Evolutionary conservation across 2,888 invertebrate genomes (phyloP), one percentile per base, ranked within the genome.

Genomic region (Amiota mariae): DNA sequence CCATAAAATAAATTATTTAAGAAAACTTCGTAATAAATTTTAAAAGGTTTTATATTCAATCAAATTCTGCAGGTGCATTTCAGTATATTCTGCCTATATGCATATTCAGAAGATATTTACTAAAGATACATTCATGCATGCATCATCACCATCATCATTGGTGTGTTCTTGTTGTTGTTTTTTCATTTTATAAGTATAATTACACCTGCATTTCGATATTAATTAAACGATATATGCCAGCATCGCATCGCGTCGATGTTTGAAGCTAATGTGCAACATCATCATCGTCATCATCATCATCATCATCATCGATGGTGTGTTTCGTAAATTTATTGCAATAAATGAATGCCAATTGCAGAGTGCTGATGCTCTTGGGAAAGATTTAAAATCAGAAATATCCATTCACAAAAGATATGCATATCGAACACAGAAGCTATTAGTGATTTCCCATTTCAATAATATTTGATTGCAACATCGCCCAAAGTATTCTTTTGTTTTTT

Each of bases 391-490:
- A 48, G 20, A 66, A 66, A 66, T 49, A 66, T 49, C 20, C 59
- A 20, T 15, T n/a, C 54, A 36, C 36, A 36, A 36, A 36, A 36
- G 36, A 20, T 18, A 18, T 20, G 11, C 48, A 48, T 36, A 11
- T 47, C 48, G 15, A 46, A 11, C 59, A 59, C 15, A 59, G 12
- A 20, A 20, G 48, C 48, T 36, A 49, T 66, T 66, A 15, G 66
- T 66, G 47, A 66, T 66, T 66, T 66, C 15, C 18, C 56, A 74
- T 74, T 75, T 72, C 75, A 75, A 81, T 78, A 76, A 73, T 63
- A 77, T 74, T 70, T 49, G 48, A 78, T 73, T 67, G 76, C 72
- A 67, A n/a, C 56, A 66, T 64, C 15, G 57, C 46, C 46, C 47
- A 18, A 70, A 56, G 47, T 48, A 49, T 15, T 20, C 15, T 11